Percentiles rank a stretch among this genome's conserved stretches.
These are phyloP conservation scores for Poeciliopsis turneri DNA, from an alignment of 2,797 vertebrate species.

Conservation along the genomic window DNA sequence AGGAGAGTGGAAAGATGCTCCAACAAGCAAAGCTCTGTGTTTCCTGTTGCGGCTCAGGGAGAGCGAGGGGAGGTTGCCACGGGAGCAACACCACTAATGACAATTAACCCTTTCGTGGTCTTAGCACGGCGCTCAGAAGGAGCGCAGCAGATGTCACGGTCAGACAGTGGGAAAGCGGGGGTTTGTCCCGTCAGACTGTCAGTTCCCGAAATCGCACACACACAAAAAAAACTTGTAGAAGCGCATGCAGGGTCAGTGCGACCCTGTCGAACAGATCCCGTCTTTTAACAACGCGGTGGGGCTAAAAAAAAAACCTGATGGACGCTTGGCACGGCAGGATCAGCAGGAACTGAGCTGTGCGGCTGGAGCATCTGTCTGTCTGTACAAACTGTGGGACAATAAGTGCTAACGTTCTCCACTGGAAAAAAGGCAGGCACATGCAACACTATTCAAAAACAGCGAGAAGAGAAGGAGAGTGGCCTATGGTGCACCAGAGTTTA, in stretches of 20 bases:
- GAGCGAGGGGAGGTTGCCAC: neutral
- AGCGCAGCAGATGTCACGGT: no score
- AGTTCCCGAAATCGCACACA: no score
- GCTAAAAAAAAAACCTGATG: neutral
- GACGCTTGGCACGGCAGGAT: neutral
- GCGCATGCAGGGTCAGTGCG: no score
- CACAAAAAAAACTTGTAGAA: no score
- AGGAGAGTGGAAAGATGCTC: conserved; percentile 48
- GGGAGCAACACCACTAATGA: neutral
- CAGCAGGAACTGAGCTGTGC: conserved; percentile 33
- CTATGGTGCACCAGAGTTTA: conserved; percentile 77
- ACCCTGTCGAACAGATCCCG: no score
- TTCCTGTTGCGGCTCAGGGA: conserved; percentile 29
- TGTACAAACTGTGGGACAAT: conserved; percentile 72
- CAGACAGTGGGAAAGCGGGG: no score
- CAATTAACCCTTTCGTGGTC: neutral
- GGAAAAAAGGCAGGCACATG: conserved; percentile 80
- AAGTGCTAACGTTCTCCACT: conserved; percentile 66
- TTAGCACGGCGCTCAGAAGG: no score
- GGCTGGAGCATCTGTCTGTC: conserved; percentile 52
- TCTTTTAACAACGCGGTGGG: no score
- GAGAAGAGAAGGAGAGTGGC: conserved; percentile 74
- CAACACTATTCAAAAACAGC: conserved; percentile 75
- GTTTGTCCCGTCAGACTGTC: no score
- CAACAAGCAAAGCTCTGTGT: conserved; percentile 45